Evolutionary conservation across 2,888 invertebrate species (phyloP), one percentile per base, ranked within the genome.

Genomic region (Cepaea hortensis): DNA sequence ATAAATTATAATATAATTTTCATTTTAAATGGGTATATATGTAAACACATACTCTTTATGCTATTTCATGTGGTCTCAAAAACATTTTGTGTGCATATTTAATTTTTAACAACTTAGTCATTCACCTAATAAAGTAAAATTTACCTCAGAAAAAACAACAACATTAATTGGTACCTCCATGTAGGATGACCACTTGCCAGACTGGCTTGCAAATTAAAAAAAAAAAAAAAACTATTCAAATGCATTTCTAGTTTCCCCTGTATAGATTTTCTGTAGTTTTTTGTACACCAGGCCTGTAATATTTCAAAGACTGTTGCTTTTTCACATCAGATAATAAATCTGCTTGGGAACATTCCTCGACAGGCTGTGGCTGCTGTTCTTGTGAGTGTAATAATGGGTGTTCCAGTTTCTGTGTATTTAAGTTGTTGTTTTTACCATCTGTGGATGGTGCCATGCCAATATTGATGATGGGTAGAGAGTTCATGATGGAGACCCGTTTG

Each of bases 391-490:
- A 46, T 73, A n/a, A 62, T 11, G 75, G 81, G 9, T 61, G 75
- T 35, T 82, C 70, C n/a, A 68, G 65, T 75, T 61, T 73, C 18
- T 73, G 82, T 82, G 68, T 73, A 55, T 46, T 62, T 20, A 65
- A 84, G 65, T 50, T 84, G 77, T 50, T 46, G 20, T 48, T 35
- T 72, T 79, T 83, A 61, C 77, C 73, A 55, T 3, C 35, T 46
- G 70, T 7, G 4, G 20, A n/a, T 55, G 83, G 9, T 0, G 82
- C n/a, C 35, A 81, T 50, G 20, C 87, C 87, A 65, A 84, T 84
- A 68, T 84, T 87, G 61, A 87, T 87, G 35, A 79, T 84, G 55
- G 84, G 87, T 13, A 87, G 76, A 50, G 84, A 84, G 11, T 81
- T 87, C 55, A 81, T 75, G 18, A 61, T 20, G 2, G 62, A n/a